Conservation (phyloP, 2,797 vertebrate species). For the Malurus leucopterus region DNA sequence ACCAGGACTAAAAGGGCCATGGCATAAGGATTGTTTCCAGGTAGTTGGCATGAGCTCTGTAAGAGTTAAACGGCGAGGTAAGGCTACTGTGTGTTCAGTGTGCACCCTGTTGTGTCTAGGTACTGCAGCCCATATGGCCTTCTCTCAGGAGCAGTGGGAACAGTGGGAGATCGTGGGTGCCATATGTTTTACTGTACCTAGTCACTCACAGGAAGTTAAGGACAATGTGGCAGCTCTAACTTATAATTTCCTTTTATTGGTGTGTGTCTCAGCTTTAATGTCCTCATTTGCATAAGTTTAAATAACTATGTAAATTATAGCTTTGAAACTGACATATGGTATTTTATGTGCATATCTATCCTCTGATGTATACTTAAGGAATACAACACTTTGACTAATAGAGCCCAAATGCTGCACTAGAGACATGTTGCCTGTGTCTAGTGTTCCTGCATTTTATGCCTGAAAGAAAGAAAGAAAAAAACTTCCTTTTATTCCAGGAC, state of each 20-base stretch:
- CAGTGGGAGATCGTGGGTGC: constrained; percentile 31
- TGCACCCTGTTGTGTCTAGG: constrained; percentile 17
- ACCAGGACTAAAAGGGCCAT: neutral
- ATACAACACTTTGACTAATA: constrained; percentile 57
- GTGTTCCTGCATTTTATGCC: constrained; percentile 20
- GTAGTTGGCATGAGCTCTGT: neutral
- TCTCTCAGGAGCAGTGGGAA: constrained; percentile 12
- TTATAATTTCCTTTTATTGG: constrained; percentile 68
- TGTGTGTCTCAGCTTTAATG: constrained; percentile 53
- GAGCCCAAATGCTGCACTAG: constrained; percentile 43
- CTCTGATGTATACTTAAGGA: constrained; percentile 59
- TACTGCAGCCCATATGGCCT: constrained; percentile 34
- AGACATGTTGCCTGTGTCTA: constrained; percentile 39
- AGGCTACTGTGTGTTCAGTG: neutral
- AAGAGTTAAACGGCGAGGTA: neutral
- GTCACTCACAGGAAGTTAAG: constrained; percentile 38
- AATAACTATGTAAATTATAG: constrained; percentile 64
- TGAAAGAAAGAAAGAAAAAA: constrained; percentile 1
- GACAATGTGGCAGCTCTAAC: constrained; percentile 45
- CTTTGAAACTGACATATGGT: constrained; percentile 56
- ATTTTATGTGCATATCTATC: constrained; percentile 51
- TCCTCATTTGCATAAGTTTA: constrained; percentile 70
- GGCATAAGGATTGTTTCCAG: neutral
- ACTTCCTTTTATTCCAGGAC: constrained; percentile 13
- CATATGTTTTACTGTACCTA: constrained; percentile 48